These are phyloP conservation scores for Melikaiella ostensackeni DNA, from an alignment of 2,888 invertebrate species.

Conservation along the genomic window DNA sequence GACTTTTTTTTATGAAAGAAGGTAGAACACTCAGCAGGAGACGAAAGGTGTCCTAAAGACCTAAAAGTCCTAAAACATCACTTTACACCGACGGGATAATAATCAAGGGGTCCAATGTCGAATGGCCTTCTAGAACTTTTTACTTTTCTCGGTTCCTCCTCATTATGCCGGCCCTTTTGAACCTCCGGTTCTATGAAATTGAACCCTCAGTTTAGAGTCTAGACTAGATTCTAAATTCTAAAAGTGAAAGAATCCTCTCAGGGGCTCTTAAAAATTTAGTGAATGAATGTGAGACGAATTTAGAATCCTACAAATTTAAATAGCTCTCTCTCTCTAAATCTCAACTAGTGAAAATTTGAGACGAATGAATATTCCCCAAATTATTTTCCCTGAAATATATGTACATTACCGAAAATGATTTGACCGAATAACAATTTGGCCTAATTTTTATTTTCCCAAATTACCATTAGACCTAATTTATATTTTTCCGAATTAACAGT, in stretches of 20 bases:
- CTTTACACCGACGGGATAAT: conserved; percentile 21
- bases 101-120: conserved; percentile 1
- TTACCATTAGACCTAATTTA: too few relatives aligned
- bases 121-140: conserved; percentile 1
- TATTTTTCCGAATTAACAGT: too few relatives aligned
- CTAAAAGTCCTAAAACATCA: conserved; percentile 31
- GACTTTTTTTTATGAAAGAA: not conserved
- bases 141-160: not conserved
- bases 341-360: too few relatives aligned
- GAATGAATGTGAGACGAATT: conserved; percentile 15
- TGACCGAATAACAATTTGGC: too few relatives aligned
- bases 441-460: too few relatives aligned
- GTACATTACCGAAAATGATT: too few relatives aligned
- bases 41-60: conserved; percentile 37
- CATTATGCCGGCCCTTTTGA: conserved; percentile 37
- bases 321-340: too few relatives aligned
- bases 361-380: too few relatives aligned
- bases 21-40: conserved; percentile 29
- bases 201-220: conserved; percentile 20
- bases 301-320: not conserved
- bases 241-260: conserved; percentile 14
- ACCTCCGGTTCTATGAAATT: conserved; percentile 29
- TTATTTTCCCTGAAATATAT: too few relatives aligned
- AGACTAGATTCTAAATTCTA: conserved; percentile 28
- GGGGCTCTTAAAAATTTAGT: conserved; percentile 8